These are phyloP conservation scores for Rhyzopertha dominica DNA, from an alignment of 1,140 invertebrate species.

Conservation along the genomic window DNA sequence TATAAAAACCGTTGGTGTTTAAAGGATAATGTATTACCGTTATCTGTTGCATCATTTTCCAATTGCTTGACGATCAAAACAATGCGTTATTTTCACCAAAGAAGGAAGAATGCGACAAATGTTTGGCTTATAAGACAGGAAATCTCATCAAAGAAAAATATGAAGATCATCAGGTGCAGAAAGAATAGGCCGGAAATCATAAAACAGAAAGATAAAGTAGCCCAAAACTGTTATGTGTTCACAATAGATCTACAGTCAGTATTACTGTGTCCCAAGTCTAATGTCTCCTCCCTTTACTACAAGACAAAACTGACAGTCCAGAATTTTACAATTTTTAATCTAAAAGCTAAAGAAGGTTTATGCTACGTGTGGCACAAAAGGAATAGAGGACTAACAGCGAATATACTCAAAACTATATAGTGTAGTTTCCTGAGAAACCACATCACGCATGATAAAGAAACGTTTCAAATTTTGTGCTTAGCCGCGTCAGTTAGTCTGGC, in stretches of 20 bases:
- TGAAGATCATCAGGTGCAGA: slow-evolving; percentile 1
- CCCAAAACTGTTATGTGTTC: slow-evolving; percentile 1
- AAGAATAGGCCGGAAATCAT: background rate
- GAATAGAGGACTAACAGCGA: too few species aligned
- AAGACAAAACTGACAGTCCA: slow-evolving; percentile 2
- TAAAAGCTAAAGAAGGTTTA: background rate
- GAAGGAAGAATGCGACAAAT: slow-evolving; percentile 14
- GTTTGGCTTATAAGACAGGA: slow-evolving; percentile 1
- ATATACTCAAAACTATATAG: too few species aligned
- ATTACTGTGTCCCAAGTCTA: too few species aligned
- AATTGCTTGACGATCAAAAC: slow-evolving; percentile 3
- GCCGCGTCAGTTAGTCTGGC: too few species aligned
- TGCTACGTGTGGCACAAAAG: slow-evolving; percentile 11
- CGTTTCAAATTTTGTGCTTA: too few species aligned
- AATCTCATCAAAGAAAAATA: slow-evolving; percentile 6
- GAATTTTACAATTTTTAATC: slow-evolving; percentile 12
- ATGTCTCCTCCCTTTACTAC: slow-evolving; percentile 6
- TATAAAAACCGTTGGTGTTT: slow-evolving; percentile 19
- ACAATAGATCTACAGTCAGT: slow-evolving; percentile 1
- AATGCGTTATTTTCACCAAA: background rate
- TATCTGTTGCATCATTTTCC: slow-evolving; percentile 1
- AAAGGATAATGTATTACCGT: background rate
- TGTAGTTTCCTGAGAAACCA: too few species aligned
- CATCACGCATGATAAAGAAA: too few species aligned
- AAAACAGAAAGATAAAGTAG: slow-evolving; percentile 1